Evolutionary conservation across 2,113 vertebrate genomes (phyloP).

Genomic region (Alethe diademata): DNA sequence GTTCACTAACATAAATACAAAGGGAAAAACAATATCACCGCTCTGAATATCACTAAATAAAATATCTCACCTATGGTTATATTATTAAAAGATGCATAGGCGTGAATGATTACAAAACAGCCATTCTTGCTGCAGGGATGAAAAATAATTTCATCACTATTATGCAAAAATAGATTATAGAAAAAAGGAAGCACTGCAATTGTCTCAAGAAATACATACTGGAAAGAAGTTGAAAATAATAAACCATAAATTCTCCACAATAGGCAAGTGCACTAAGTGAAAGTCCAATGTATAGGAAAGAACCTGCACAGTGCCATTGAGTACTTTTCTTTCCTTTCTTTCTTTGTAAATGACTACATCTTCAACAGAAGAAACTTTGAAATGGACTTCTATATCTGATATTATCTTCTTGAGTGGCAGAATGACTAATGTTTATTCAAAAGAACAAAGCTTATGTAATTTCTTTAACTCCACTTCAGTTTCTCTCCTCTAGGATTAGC

Average conservation of each 20-base stretch:
- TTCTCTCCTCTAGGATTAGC: not conserved
- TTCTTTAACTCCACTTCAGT: not conserved
- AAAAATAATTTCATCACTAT: not conserved
- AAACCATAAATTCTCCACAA: not conserved
- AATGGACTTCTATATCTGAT: not conserved
- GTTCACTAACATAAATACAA: not conserved
- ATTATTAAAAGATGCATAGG: not conserved
- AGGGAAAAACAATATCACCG: not conserved
- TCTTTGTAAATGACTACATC: not conserved
- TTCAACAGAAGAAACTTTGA: not conserved
- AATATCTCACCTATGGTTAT: not conserved
- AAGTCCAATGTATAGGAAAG: not conserved
- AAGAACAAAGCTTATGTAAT: not conserved
- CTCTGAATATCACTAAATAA: not conserved
- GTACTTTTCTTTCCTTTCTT: not conserved
- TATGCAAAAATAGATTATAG: not conserved
- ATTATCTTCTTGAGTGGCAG: not conserved
- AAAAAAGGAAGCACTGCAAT: not conserved
- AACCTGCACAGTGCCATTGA: not conserved
- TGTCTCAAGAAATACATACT: not conserved
- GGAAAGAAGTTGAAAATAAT: not conserved
- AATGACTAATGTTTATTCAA: not conserved
- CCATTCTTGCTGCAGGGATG: not conserved
- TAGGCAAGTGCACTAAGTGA: not conserved
- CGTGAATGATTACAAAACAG: not conserved